A percentile compares a stretch with the other conserved stretches of the same genome.
These are phyloP conservation scores for Xanthia icteritia DNA, from an alignment of 2,888 invertebrate genomes.

Conservation along the genomic window DNA sequence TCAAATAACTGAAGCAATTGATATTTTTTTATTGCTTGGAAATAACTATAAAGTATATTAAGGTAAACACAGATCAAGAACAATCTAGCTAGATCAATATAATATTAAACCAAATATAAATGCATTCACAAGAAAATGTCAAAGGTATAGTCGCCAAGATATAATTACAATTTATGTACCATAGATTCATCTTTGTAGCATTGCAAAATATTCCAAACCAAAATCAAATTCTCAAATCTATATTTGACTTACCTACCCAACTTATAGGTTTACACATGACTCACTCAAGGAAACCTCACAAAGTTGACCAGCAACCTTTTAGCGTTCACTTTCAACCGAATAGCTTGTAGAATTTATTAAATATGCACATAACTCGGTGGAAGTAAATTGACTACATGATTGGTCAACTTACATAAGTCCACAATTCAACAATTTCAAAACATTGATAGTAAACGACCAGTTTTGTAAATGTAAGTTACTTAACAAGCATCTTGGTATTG, in stretches of 20 bases:
- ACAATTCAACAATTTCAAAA: conserved; percentile 9
- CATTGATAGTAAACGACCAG: background rate
- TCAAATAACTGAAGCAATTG: background rate
- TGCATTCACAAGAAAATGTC: background rate
- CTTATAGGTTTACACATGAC: conserved; percentile 48
- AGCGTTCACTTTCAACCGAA: conserved; percentile 63
- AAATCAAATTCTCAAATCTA: conserved; percentile 12
- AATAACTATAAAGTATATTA: background rate
- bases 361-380: conserved; percentile 37
- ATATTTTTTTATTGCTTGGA: background rate
- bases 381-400: conserved; percentile 34
- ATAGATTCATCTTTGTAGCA: background rate
- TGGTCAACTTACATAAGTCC: conserved; percentile 27
- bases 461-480: conserved; percentile 12
- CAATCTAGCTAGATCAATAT: background rate
- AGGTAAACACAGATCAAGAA: background rate
- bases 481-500: conserved; percentile 9
- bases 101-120: background rate
- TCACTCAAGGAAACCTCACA: conserved; percentile 52
- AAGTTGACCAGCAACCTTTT: conserved; percentile 52
- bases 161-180: background rate
- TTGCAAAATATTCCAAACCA: background rate
- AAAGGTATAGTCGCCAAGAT: background rate
- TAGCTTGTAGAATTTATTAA: conserved; percentile 46
- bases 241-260: conserved; percentile 5